These are phyloP conservation scores for Esox niger DNA, from an alignment of 2,113 vertebrate species.

Conservation along the genomic window DNA sequence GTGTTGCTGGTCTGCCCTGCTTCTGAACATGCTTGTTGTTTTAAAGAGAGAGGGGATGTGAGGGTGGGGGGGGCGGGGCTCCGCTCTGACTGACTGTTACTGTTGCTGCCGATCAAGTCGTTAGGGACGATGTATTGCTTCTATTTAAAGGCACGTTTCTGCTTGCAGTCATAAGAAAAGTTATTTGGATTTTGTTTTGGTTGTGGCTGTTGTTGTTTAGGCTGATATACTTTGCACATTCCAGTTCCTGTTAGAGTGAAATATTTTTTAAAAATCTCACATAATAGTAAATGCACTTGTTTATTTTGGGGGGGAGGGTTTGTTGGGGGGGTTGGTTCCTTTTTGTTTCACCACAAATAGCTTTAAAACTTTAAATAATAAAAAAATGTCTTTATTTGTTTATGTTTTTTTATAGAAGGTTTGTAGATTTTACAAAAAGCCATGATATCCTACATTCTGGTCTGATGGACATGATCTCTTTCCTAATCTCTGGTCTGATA, in stretches of 20 bases:
- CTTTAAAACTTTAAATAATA: conserved; percentile 57
- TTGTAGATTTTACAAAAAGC: conserved; percentile 8
- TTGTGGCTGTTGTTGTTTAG: conserved; percentile 15
- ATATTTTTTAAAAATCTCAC: not conserved
- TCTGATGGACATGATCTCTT: too few relatives aligned
- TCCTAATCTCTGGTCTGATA: too few relatives aligned
- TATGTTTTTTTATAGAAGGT: conserved; percentile 31
- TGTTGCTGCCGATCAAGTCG: conserved; percentile 24
- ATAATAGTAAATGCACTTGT: conserved; percentile 28
- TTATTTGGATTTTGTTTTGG: not conserved
- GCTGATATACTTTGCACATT: conserved; percentile 41
- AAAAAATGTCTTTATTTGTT: conserved; percentile 56
- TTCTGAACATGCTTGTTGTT: conserved; percentile 32
- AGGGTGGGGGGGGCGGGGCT: conserved; percentile 35
- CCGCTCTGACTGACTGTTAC: conserved; percentile 21
- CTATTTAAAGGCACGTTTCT: conserved; percentile 18
- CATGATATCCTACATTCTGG: too few relatives aligned
- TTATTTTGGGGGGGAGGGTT: too few relatives aligned
- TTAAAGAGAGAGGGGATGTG: conserved; percentile 34
- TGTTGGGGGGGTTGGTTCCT: too few relatives aligned
- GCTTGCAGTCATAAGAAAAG: too few relatives aligned
- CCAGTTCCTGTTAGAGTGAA: conserved; percentile 15
- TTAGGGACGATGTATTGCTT: conserved; percentile 32
- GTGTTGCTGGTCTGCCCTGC: conserved; percentile 28
- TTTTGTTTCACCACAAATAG: conserved; percentile 56